phyloP scores from a whole-genome alignment of 2,797 vertebrate genomes.

The Spinus olivaceus region DNA sequence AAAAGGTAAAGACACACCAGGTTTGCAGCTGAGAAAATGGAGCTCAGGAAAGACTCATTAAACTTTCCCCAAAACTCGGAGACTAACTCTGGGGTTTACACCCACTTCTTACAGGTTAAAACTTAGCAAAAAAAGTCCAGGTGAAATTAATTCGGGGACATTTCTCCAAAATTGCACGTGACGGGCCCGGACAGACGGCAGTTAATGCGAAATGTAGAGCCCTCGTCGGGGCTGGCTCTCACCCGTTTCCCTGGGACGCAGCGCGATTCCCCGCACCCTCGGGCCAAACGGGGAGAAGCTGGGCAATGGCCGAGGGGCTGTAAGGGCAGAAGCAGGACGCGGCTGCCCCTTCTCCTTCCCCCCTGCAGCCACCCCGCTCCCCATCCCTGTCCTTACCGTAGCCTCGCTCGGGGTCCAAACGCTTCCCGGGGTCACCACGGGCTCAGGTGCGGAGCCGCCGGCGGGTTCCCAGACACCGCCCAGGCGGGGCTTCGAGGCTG shows the following conservation, averaged over 20 bases:
- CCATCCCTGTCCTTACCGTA: rapidly evolving
- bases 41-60: background rate
- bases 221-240: rapidly evolving
- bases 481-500: background rate
- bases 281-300: too few species aligned
- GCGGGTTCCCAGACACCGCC: background rate
- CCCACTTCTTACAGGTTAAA: background rate
- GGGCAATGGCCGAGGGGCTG: background rate
- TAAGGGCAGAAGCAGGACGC: rapidly evolving
- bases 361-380: background rate
- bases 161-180: rapidly evolving
- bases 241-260: rapidly evolving
- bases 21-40: background rate
- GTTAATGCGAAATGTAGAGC: rapidly evolving
- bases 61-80: background rate
- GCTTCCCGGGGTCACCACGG: background rate
- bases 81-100: background rate
- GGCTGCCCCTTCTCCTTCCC: background rate
- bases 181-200: too few species aligned
- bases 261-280: rapidly evolving
- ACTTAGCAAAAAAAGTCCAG: background rate
- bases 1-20: background rate
- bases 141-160: background rate
- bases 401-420: background rate
- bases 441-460: background rate